phyloP scores from a whole-genome alignment of 2,797 vertebrate genomes.

The Phataginus tricuspis region DNA sequence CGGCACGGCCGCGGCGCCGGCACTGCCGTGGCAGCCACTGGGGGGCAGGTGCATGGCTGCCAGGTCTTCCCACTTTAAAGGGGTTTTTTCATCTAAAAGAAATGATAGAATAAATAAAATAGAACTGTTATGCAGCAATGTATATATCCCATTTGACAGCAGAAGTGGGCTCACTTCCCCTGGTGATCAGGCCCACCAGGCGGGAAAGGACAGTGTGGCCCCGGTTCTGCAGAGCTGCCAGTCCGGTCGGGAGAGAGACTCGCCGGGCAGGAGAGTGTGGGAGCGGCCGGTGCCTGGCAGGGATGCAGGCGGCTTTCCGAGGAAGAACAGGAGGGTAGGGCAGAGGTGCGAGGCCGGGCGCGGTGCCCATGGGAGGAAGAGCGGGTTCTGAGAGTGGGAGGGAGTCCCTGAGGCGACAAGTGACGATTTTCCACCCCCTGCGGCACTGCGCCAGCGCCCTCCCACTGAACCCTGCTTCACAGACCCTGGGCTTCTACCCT shows the following conservation, averaged over 20 bases:
- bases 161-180: fast-evolving
- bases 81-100: background rate
- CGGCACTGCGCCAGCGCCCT: fast-evolving
- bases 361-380: fast-evolving
- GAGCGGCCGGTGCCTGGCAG: fast-evolving
- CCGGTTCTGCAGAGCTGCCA: background rate
- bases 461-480: fast-evolving
- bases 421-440: background rate
- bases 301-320: background rate
- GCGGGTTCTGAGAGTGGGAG: fast-evolving
- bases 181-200: no score
- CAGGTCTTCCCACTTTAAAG: background rate
- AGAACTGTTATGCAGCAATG: background rate
- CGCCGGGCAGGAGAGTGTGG: no score
- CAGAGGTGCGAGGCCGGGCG: fast-evolving
- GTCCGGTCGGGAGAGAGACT: background rate
- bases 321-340: no score
- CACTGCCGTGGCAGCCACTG: fast-evolving
- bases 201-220: background rate
- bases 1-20: fast-evolving
- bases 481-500: background rate
- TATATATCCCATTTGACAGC: background rate
- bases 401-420: fast-evolving
- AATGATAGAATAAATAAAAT: no score
- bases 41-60: background rate